These are phyloP conservation scores for Parelbella ahira DNA, from an alignment of 2,888 invertebrate species.

Conservation along the genomic window DNA sequence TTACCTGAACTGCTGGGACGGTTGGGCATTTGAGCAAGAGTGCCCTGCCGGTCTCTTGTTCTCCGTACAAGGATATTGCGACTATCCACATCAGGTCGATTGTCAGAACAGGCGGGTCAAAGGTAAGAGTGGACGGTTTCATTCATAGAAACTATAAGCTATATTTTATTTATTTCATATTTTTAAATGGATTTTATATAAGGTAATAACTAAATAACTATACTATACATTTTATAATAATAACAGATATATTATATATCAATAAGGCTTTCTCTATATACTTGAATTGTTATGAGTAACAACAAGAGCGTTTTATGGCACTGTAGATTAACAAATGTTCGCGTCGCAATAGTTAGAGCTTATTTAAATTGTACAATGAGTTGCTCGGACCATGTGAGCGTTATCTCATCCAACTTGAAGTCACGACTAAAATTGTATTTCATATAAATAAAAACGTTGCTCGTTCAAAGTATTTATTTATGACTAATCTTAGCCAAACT, in stretches of 20 bases:
- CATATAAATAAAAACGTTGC: conserved; percentile 5
- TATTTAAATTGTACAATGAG: conserved; percentile 1
- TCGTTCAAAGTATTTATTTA: no score
- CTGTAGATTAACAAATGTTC: conserved; percentile 3
- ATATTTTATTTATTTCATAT: no score
- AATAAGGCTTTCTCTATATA: background rate
- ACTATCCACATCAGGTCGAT: conserved; percentile 83
- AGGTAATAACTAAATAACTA: no score
- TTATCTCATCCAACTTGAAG: conserved; percentile 7
- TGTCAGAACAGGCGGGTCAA: conserved; percentile 75
- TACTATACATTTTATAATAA: no score
- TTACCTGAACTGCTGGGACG: conserved; percentile 87
- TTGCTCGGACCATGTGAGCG: conserved; percentile 4
- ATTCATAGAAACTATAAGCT: no score
- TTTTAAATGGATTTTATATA: no score
- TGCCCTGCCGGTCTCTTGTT: conserved; percentile 83
- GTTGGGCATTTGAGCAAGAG: conserved; percentile 82
- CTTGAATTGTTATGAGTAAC: background rate
- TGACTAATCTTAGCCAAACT: no score
- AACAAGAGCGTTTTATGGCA: conserved; percentile 5
- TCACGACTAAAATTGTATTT: no score
- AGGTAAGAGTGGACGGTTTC: no score
- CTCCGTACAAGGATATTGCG: conserved; percentile 81
- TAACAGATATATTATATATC: no score
- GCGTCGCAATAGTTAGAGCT: background rate